These are phyloP conservation scores for Hirtodrosophila cameraria DNA, from an alignment of 2,888 invertebrate species.

Conservation along the genomic window DNA sequence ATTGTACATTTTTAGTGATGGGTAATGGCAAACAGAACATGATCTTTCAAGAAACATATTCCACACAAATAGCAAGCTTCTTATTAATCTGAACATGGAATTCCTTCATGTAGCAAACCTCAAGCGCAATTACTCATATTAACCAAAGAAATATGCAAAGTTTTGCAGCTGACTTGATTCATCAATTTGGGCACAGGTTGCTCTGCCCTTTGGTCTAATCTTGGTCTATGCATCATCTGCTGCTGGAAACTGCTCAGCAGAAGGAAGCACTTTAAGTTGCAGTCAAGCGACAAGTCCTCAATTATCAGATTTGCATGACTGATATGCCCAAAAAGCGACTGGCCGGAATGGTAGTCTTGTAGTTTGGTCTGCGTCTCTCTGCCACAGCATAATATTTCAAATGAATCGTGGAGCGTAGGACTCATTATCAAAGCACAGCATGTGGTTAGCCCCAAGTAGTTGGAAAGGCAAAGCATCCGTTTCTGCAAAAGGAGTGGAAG, in stretches of 20 bases:
- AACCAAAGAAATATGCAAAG: slow-evolving; percentile 45
- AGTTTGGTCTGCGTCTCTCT: slow-evolving; percentile 35
- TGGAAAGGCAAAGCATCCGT: slow-evolving; percentile 60
- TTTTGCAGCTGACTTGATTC: slow-evolving; percentile 34
- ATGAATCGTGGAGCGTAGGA: slow-evolving; percentile 65
- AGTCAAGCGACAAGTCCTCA: slow-evolving; percentile 74
- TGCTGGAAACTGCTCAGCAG: slow-evolving; percentile 15
- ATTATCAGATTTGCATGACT: slow-evolving; percentile 80
- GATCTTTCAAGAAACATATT: too few relatives aligned
- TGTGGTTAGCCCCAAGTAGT: slow-evolving; percentile 75
- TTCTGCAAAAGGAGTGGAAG: slow-evolving; percentile 36
- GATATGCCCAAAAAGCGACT: slow-evolving; percentile 50
- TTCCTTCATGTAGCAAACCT: slow-evolving; percentile 25
- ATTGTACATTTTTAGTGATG: slow-evolving; percentile 49
- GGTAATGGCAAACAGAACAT: too few relatives aligned
- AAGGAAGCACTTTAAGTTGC: slow-evolving; percentile 68
- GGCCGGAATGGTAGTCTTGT: slow-evolving; percentile 28
- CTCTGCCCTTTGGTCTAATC: slow-evolving; percentile 49
- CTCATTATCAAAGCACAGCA: slow-evolving; percentile 80
- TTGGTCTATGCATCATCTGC: slow-evolving; percentile 32
- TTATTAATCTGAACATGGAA: too few relatives aligned
- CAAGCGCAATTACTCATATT: slow-evolving; percentile 60
- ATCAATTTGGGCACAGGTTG: slow-evolving; percentile 16
- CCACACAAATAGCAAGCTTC: too few relatives aligned
- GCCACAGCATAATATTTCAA: slow-evolving; percentile 75